phyloP scores from a whole-genome alignment of 2,797 vertebrate genomes.

The Acrossocheilus wenchowensis region DNA sequence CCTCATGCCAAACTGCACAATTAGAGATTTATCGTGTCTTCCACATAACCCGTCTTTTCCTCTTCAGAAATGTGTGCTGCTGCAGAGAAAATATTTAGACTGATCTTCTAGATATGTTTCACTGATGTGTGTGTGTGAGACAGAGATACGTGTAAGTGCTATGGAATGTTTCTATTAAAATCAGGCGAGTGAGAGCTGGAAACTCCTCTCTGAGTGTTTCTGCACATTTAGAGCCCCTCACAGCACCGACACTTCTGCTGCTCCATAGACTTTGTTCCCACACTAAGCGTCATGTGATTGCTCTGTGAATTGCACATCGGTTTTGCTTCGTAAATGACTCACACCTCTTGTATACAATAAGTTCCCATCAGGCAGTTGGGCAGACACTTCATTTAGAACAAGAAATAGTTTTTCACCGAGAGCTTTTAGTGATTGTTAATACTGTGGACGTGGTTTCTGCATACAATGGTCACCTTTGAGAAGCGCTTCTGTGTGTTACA shows the following conservation, averaged over 20 bases:
- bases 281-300: not conserved
- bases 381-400: not conserved
- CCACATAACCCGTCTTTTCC: slow-evolving; percentile 24
- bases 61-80: slow-evolving; percentile 19
- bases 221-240: slow-evolving; percentile 6
- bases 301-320: not conserved
- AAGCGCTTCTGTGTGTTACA: not conserved
- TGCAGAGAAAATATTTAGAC: slow-evolving; percentile 58
- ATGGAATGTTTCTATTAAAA: slow-evolving; percentile 60
- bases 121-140: slow-evolving; percentile 8
- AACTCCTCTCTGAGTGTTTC: slow-evolving; percentile 27
- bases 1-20: slow-evolving; percentile 15
- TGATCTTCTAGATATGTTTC: slow-evolving; percentile 40
- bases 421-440: not conserved
- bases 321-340: not conserved
- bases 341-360: not conserved
- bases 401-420: not conserved
- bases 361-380: not conserved
- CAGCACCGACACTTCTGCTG: not conserved
- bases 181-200: slow-evolving; percentile 40
- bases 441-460: not conserved
- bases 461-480: not conserved
- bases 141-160: slow-evolving; percentile 36
- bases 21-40: slow-evolving; percentile 54
- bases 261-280: not conserved